Conservation (phyloP, 2,888 invertebrate species). For the Dynastes grantii region DNA sequence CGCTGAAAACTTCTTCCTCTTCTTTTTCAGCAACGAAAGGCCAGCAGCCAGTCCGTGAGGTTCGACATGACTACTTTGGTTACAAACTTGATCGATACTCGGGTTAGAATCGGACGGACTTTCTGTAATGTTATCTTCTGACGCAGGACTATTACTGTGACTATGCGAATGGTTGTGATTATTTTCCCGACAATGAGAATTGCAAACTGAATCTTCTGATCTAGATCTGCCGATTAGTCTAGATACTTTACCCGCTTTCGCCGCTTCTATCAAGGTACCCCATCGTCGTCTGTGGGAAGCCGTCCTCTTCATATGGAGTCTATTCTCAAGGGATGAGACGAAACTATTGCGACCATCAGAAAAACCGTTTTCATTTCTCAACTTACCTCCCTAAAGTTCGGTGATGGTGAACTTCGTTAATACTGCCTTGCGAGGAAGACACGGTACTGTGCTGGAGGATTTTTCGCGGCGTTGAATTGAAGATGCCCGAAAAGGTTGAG, state of each 20-base stretch:
- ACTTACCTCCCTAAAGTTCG: conserved; percentile 59
- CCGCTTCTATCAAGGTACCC: conserved; percentile 91
- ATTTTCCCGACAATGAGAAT: conserved; percentile 72
- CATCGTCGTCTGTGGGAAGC: conserved; percentile 83
- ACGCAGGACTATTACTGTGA: conserved; percentile 75
- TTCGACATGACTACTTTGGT: conserved; percentile 54
- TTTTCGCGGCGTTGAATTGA: conserved; percentile 72
- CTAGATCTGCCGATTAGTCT: conserved; percentile 85
- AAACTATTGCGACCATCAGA: not conserved
- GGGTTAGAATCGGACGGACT: conserved; percentile 82
- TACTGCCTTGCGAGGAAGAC: conserved; percentile 70
- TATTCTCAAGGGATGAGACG: conserved; percentile 48
- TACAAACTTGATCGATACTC: conserved; percentile 71
- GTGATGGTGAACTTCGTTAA: conserved; percentile 66
- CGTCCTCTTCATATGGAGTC: conserved; percentile 72
- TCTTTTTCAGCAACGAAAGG: conserved; percentile 83
- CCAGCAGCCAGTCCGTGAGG: conserved; percentile 72
- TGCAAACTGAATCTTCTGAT: conserved; percentile 89
- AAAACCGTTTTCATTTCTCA: too few relatives aligned
- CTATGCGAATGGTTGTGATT: conserved; percentile 72
- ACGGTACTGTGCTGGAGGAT: conserved; percentile 70
- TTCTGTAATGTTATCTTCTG: conserved; percentile 82
- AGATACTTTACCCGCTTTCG: conserved; percentile 85
- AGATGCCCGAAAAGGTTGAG: conserved; percentile 82
- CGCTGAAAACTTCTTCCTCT: conserved; percentile 88